phyloP scores from a whole-genome alignment of 2,888 invertebrate species.

The Acheta domesticus region DNA sequence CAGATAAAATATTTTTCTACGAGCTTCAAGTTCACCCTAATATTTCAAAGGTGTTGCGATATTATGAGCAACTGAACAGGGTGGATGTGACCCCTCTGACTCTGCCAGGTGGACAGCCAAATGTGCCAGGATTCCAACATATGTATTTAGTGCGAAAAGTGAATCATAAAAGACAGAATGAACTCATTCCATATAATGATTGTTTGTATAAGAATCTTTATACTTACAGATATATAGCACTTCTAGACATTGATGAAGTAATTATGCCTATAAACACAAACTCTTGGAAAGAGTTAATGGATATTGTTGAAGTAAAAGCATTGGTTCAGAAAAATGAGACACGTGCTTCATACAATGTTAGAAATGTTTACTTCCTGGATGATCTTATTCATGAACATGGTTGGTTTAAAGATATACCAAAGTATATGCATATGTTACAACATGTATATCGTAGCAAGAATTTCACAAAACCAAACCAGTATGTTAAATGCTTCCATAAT shows the following conservation, averaged over 20 bases:
- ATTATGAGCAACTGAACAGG: slow-evolving; percentile 62
- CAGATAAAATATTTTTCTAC: slow-evolving; percentile 88
- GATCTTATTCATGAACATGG: slow-evolving; percentile 77
- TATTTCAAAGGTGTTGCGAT: slow-evolving; percentile 73
- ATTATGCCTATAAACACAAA: slow-evolving; percentile 79
- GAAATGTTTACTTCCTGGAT: slow-evolving; percentile 91
- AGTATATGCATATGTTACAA: slow-evolving; percentile 90
- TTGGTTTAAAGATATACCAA: slow-evolving; percentile 75
- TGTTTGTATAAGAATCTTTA: slow-evolving; percentile 91
- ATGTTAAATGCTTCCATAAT: slow-evolving; percentile 92
- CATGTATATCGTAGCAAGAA: slow-evolving; percentile 86
- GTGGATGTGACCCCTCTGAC: slow-evolving; percentile 77
- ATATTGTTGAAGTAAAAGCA: slow-evolving; percentile 64
- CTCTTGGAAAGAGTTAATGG: slow-evolving; percentile 76
- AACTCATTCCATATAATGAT: slow-evolving; percentile 94
- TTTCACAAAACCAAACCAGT: slow-evolving; percentile 89
- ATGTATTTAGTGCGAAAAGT: slow-evolving; percentile 86
- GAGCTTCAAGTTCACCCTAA: slow-evolving; percentile 84
- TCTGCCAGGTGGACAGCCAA: slow-evolving; percentile 85
- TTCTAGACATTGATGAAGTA: slow-evolving; percentile 91
- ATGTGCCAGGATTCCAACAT: slow-evolving; percentile 83
- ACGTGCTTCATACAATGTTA: slow-evolving; percentile 78
- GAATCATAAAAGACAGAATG: slow-evolving; percentile 91
- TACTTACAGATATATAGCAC: slow-evolving; percentile 82
- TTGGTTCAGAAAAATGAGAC: slow-evolving; percentile 63